phyloP scores from a whole-genome alignment of 1,140 invertebrate genomes.

The Leptinotarsa undecemlineata region DNA sequence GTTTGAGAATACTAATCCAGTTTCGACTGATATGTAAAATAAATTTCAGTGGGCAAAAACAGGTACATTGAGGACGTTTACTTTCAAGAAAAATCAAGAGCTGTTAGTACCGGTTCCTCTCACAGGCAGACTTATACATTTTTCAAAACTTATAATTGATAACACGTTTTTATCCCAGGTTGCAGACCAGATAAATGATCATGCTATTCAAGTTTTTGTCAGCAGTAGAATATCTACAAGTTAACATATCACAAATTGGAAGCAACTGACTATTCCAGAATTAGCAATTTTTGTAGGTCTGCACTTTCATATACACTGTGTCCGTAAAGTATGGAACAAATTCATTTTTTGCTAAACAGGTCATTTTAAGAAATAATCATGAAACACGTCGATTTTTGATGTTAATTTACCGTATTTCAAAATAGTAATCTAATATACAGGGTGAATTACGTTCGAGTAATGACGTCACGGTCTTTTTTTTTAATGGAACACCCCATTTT shows the following conservation, averaged over 20 bases:
- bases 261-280: slow-evolving; percentile 39
- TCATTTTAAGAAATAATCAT: no score
- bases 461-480: no score
- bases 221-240: slow-evolving; percentile 25
- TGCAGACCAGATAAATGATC: slow-evolving; percentile 26
- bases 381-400: no score
- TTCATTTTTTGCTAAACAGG: no score
- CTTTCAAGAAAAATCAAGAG: slow-evolving; percentile 26
- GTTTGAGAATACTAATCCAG: slow-evolving; percentile 21
- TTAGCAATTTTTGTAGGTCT: slow-evolving; percentile 23
- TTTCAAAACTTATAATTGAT: slow-evolving; percentile 23
- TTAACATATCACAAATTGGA: slow-evolving; percentile 31
- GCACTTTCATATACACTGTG: no score
- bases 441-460: no score
- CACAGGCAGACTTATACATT: slow-evolving; percentile 21
- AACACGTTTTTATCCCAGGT: slow-evolving; percentile 22
- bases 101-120: slow-evolving; percentile 25
- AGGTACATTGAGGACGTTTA: slow-evolving; percentile 24
- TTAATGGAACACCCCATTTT: no score
- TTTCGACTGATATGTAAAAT: not conserved
- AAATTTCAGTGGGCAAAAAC: slow-evolving; percentile 21
- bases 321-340: no score
- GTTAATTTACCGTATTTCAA: no score
- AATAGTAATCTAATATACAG: no score
- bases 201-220: slow-evolving; percentile 31